Evolutionary conservation across 2,113 vertebrate species (phyloP).

Genomic region (Cyanoramphus novaezelandiae): DNA sequence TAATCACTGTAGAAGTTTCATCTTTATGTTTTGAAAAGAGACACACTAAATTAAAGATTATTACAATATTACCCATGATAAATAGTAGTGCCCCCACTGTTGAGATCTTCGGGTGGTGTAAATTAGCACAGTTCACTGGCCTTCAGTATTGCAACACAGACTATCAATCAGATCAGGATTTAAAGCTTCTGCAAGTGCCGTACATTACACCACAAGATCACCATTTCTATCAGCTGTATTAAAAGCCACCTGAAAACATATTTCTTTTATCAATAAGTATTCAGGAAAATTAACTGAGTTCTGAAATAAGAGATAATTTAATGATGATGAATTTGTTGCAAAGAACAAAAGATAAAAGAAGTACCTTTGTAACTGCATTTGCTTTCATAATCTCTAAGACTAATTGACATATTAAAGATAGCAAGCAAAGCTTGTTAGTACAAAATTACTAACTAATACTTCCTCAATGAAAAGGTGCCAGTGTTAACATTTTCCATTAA

Average conservation of each 20-base stretch:
- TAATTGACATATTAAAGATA: not conserved
- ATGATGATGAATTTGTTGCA: not conserved
- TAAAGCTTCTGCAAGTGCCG: not conserved
- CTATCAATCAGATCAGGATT: not conserved
- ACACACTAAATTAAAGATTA: not conserved
- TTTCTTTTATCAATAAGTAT: not conserved
- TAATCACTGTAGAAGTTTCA: not conserved
- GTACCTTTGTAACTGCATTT: not conserved
- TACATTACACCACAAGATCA: not conserved
- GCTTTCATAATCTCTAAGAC: not conserved
- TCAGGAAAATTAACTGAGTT: not conserved
- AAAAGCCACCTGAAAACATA: not conserved
- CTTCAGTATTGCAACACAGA: not conserved
- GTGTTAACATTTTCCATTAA: not conserved
- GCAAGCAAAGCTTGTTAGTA: not conserved
- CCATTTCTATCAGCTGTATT: not conserved
- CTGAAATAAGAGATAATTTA: not conserved
- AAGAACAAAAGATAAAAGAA: slow-evolving; percentile 7
- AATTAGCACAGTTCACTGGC: not conserved
- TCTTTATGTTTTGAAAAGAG: not conserved
- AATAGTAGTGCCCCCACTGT: not conserved
- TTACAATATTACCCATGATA: not conserved
- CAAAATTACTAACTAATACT: not conserved
- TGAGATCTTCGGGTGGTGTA: not conserved
- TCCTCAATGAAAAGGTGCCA: slow-evolving; percentile 10